Evolutionary conservation across 2,113 vertebrate species (phyloP).

Genomic region (Maccullochella peelii): DNA sequence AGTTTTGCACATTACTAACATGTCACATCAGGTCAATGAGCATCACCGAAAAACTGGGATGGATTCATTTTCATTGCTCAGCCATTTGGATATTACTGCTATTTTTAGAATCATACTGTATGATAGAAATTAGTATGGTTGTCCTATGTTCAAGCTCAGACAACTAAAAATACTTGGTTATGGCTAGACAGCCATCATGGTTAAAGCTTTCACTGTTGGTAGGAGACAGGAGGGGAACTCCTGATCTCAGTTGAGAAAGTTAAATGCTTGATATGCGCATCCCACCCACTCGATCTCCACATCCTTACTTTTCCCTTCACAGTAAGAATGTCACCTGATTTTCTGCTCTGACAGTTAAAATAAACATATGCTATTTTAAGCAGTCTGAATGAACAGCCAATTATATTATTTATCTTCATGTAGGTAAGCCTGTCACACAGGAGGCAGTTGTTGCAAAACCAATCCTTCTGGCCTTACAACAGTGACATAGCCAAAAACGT

Average conservation of each 20-base stretch:
- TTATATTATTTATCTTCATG: background rate
- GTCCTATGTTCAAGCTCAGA: background rate
- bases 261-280: background rate
- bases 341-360: background rate
- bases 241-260: background rate
- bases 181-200: background rate
- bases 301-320: background rate
- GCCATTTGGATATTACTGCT: conserved; percentile 58
- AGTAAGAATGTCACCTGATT: background rate
- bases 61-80: conserved; percentile 62
- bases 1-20: conserved; percentile 16
- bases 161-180: background rate
- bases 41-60: conserved; percentile 54
- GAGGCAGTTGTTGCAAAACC: background rate
- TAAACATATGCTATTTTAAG: background rate
- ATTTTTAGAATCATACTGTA: conserved; percentile 55
- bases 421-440: conserved; percentile 4
- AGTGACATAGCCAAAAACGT: background rate
- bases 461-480: background rate
- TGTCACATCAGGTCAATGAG: conserved; percentile 54
- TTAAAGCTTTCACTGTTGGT: background rate
- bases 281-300: background rate
- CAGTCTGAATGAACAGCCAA: background rate
- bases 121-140: conserved; percentile 3
- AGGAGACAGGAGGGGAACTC: background rate